A percentile compares a stretch with the other conserved stretches of the same genome.
Evolutionary conservation across 1,140 invertebrate genomes (phyloP).

Genomic region (Drosophila tsacasi): DNA sequence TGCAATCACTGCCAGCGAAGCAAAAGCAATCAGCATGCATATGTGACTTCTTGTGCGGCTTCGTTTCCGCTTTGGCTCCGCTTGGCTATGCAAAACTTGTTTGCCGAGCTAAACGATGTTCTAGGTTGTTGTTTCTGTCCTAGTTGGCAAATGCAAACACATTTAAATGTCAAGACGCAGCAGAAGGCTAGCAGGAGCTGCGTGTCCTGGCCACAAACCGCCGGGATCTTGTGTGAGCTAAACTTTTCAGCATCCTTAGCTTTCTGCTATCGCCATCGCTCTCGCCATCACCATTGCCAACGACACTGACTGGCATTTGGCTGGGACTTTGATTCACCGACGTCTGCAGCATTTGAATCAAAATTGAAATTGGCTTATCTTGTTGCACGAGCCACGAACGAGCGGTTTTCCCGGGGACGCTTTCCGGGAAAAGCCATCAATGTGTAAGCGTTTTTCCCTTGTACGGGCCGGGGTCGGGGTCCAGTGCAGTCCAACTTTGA

Average conservation of each 20-base stretch:
- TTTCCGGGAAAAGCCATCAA: constrained; percentile 43
- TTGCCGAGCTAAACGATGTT: constrained; percentile 52
- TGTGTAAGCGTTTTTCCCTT: constrained; percentile 50
- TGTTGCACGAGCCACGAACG: constrained; percentile 63
- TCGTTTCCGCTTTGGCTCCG: constrained; percentile 38
- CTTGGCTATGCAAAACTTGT: constrained; percentile 55
- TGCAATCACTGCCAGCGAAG: constrained; percentile 17
- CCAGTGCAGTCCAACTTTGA: constrained; percentile 46
- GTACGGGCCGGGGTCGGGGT: constrained; percentile 10
- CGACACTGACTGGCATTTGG: constrained; percentile 57
- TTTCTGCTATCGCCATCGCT: constrained; percentile 8
- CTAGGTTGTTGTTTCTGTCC: constrained; percentile 46
- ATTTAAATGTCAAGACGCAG: constrained; percentile 68
- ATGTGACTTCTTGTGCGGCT: constrained; percentile 58
- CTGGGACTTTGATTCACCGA: constrained; percentile 69
- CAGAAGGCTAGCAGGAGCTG: constrained; percentile 12
- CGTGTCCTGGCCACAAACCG: constrained; percentile 53
- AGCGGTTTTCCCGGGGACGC: constrained; percentile 45
- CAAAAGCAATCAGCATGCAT: constrained; percentile 70
- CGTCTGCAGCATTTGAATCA: constrained; percentile 73
- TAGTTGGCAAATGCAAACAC: constrained; percentile 64
- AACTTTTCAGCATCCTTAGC: constrained; percentile 28
- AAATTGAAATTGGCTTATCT: constrained; percentile 82
- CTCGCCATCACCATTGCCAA: constrained; percentile 15
- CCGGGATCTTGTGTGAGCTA: constrained; percentile 16